Conservation (phyloP, 2,888 invertebrate genomes). For the Stenolophus ochropezus region DNA sequence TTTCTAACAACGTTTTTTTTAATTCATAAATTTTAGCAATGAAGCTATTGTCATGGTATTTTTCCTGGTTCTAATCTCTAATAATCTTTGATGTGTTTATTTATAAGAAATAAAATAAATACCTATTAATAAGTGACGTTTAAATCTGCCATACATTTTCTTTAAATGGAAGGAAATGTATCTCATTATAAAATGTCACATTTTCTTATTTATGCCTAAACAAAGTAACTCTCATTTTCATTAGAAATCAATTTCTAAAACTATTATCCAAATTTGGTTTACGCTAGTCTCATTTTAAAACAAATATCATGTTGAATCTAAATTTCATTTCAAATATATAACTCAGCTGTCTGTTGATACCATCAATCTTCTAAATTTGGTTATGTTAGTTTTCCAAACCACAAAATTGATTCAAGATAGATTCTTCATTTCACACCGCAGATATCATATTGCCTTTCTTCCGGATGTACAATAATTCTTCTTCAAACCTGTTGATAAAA, state of each 20-base stretch:
- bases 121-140: no score
- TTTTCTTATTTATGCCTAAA: neutral
- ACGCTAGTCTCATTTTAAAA: neutral
- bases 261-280: neutral
- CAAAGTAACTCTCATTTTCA: neutral
- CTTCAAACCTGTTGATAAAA: no score
- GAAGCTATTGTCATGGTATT: no score
- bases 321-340: neutral
- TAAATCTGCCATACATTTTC: neutral
- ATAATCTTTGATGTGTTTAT: no score
- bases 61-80: no score
- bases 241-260: neutral
- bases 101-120: no score
- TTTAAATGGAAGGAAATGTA: neutral
- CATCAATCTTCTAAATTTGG: neutral
- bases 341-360: neutral
- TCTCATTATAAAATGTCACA: neutral
- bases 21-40: no score
- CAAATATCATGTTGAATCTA: neutral
- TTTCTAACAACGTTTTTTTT: no score
- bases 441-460: neutral
- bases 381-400: neutral
- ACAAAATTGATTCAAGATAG: neutral
- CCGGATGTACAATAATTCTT: neutral
- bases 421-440: neutral